Evolutionary conservation across 2,113 vertebrate species (phyloP), one percentile per base, ranked within the genome.

Genomic region (Lasiurus borealis): DNA sequence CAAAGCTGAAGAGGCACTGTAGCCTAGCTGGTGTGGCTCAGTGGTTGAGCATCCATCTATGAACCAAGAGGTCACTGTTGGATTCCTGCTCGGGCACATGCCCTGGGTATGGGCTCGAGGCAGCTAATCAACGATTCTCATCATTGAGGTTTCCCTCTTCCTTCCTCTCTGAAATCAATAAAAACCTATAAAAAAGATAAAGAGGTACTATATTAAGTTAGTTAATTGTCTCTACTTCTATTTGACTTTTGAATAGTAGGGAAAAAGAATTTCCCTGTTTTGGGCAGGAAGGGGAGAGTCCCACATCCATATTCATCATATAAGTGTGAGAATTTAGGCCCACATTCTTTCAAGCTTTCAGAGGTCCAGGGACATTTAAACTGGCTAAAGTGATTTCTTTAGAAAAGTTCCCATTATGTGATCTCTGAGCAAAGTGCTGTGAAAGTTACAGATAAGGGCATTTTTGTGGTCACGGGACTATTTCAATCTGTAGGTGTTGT

Each of bases 321-420:
- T 40, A 10, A 14, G 3, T 81, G 2, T 69, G 66, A 78, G 89
- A 78, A 8, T 80, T 81, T 16, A 78, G 36, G 23, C 69, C 15
- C 11, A 34, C 29, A 14, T 91, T 81, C 27, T 59, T 72, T 83
- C 9, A 76, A 52, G 44, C 75, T 95, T 86, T 83, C 52, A 34
- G 27, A 93, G n/a, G 36, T 81, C 12, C 13, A 16, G 11, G 31
- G 85, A 34, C 19, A 54, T 93, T 81, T 91, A 64, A 83, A 83
- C 52, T 92, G 52, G 46, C 69, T 87, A 29, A 84, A 34, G 18
- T 84, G 40, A 84, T 80, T 95, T 5, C 18, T 92, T 85, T 76
- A 88, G 52, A 92, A 86, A 92, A 66, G 16, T 75, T 84, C 19
- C 6, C 29, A 23, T 34, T n/a, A 34, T 90, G 86, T 95, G 40